Percentiles rank a stretch among this genome's conserved stretches.
Evolutionary conservation across 2,113 vertebrate genomes (phyloP).

Genomic region (Hippocampus barbouri): DNA sequence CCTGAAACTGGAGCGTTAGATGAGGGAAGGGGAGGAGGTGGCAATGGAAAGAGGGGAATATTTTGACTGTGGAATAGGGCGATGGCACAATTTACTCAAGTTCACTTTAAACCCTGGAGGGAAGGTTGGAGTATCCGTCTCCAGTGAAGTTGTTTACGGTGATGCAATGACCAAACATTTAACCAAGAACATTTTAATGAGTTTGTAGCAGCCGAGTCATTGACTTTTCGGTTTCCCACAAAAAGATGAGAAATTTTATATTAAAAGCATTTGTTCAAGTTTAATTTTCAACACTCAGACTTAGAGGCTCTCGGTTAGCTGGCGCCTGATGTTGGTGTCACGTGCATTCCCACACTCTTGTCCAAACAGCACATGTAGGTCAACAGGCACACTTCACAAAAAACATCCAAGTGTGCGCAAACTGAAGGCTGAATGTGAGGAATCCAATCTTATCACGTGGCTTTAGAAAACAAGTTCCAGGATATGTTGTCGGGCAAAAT

Average conservation of each 20-base stretch:
- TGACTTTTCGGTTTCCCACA: background rate
- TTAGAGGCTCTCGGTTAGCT: background rate
- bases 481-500: slow-evolving; percentile 9
- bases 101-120: slow-evolving; percentile 2
- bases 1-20: slow-evolving; percentile 14
- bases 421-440: background rate
- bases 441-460: slow-evolving; percentile 1
- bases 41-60: slow-evolving; percentile 21
- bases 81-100: slow-evolving; percentile 20
- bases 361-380: slow-evolving; percentile 23
- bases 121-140: background rate
- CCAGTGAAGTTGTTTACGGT: slow-evolving; percentile 30
- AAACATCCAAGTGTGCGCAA: slow-evolving; percentile 8
- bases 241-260: slow-evolving; percentile 1
- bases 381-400: slow-evolving; percentile 13
- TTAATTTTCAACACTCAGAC: background rate
- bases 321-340: slow-evolving; percentile 13
- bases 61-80: slow-evolving; percentile 40
- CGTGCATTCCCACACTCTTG: slow-evolving; percentile 13
- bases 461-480: background rate
- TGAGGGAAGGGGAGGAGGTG: background rate
- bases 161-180: background rate
- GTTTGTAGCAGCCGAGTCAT: background rate
- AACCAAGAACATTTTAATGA: slow-evolving; percentile 23
- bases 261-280: background rate